Conservation (phyloP, 2,113 vertebrate genomes). For the Apaloderma vittatum region DNA sequence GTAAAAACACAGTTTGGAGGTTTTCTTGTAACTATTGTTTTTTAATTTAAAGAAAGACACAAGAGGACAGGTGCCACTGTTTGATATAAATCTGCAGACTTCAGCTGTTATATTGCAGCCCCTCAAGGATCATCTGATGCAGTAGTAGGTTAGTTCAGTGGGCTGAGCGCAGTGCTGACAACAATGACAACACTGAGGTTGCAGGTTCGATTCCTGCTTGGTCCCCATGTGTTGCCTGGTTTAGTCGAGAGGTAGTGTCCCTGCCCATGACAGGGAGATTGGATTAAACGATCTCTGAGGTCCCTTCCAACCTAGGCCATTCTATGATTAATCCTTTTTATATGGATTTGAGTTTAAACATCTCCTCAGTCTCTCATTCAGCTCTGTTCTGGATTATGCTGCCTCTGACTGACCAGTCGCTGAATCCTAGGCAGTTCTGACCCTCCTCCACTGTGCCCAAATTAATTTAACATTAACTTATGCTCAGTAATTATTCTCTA, state of each 20-base stretch:
- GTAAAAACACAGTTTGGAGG: constrained; percentile 71
- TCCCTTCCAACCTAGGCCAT: no score
- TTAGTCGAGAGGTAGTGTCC: no score
- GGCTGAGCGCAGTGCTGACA: no score
- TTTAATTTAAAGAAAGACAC: background rate
- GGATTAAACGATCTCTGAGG: no score
- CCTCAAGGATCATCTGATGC: background rate
- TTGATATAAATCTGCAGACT: background rate
- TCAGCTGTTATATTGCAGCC: background rate
- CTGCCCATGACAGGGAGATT: no score
- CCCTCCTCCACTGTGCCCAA: background rate
- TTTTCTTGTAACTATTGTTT: background rate
- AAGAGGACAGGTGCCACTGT: background rate
- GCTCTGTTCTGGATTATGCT: background rate
- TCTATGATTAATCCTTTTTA: background rate
- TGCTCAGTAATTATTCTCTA: background rate
- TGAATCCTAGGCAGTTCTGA: background rate
- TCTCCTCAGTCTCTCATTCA: background rate
- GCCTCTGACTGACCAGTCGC: background rate
- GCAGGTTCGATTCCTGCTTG: no score
- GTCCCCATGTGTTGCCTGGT: no score
- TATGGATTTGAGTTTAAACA: background rate
- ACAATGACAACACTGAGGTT: no score
- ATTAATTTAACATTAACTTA: background rate
- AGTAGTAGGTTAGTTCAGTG: no score